Base-by-base conservation (phyloP, 2,888 invertebrate species). In the Philonicus albiceps region DNA sequence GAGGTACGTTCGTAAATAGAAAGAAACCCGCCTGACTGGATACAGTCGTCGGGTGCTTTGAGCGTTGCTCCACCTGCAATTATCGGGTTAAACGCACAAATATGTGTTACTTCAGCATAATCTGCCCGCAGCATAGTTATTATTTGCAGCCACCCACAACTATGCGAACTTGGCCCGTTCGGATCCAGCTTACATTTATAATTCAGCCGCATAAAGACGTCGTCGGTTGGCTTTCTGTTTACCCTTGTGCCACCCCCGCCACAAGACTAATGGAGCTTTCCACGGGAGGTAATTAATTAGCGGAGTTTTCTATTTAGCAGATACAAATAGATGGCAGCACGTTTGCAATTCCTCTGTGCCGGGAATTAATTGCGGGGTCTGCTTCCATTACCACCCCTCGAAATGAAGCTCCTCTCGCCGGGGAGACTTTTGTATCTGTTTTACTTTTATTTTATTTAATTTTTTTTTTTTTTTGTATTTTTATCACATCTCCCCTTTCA, bases 291-390 rank as follows among this genome's bases (percentile, higher is more conserved):
- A 80, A 80, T 80, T 80, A 80, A 80, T 80, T 80, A 80, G 13
- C 53, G 16, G 80, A 80, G 53, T 80, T 80, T 76, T 80, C 53
- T 80, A 80, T 80, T 80, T 80, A 80, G 49, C 22, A 80, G 53
- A 80, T 80, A 80, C 49, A 80, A 80, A 80, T 80, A 80, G 53
- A 80, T 80, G 80, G 80, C 80, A 80, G 80, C 80, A 80, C 80
- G 53, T 80, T 80, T 80, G n/a, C 53, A 80, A 80, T 80, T 80
- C 83, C 31, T 37, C 37, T 64, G 55, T 83, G 19, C 34, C n/a
- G 55, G 31, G 37, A 83, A 83, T 72, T 83, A 83, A 83, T 83
- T 83, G 83, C 37, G 13, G 13, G 37, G 37, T 37, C 31, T 11
- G 72, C 34, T 83, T 16, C 64, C 22, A 37, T 64, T 37, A 83